Evolutionary conservation across 2,113 vertebrate species (phyloP), one percentile per base, ranked within the genome.

Genomic region (Istiophorus platypterus): DNA sequence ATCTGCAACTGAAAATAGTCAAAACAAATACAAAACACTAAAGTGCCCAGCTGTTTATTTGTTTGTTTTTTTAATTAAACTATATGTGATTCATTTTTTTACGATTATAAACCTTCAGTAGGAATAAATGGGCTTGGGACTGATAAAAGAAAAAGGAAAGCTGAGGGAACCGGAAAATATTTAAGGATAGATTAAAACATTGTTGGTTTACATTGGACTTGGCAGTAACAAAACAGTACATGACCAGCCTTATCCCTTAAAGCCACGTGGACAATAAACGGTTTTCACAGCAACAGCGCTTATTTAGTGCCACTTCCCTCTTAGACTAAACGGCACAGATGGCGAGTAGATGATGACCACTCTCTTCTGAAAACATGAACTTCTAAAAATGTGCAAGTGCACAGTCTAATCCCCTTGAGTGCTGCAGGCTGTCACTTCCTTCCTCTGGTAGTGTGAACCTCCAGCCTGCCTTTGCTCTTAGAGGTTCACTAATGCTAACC

Each of bases 351-450:
- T 26, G 13, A 80, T 15, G 26, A 80, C 61, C 27, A 65, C 51
- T 51, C 58, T 65, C 31, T 70, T 64, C 22, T 70, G 20, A 70
- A 78, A 70, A 51, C 31, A 56, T 58, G 7, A 64, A 39, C 24
- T 59, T 61, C 56, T 62, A 22, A 49, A 52, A 70, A 56, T 14
- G 34, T 59, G 13, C 42, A 41, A 27, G 24, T 31, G 22, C 29
- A 58, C 62, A 42, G 52, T 63, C 37, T 39, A 17, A 54, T 22
- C 51, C 57, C 58, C 7, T 20, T 26, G 22, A 37, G 56, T 67
- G 49, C 12, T 29, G 31, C 59, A 39, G 20, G 18, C 58, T 18
- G 31, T 73, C 59, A 81, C 68, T 90, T 90, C 86, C 86, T 89
- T 88, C 82, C 78, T 80, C 63, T 57, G 13, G n/a, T 63, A 45